A percentile compares a stretch with the other conserved stretches of the same genome.
Evolutionary conservation across 2,888 invertebrate species (phyloP).

Genomic region (Coleophora flavipennella): DNA sequence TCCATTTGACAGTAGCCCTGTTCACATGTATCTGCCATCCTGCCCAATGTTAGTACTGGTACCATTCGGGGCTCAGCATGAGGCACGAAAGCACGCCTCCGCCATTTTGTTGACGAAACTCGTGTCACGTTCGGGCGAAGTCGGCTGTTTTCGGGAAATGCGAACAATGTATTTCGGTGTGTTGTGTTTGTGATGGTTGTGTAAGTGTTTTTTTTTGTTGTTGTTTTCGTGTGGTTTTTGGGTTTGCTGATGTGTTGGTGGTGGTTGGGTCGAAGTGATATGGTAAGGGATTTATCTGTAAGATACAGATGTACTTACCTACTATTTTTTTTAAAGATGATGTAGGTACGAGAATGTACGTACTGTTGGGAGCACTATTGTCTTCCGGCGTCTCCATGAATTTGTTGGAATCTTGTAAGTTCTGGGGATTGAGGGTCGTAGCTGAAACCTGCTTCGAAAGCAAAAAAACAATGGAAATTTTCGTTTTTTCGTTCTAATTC

Average conservation of each 20-base stretch:
- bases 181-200: constrained; percentile 11
- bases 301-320: too few species aligned
- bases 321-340: too few species aligned
- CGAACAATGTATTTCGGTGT: too few species aligned
- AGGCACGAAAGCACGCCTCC: constrained; percentile 44
- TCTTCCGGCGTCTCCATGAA: too few species aligned
- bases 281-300: neutral
- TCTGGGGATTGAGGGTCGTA: too few species aligned
- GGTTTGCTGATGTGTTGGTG: constrained; percentile 22
- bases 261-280: neutral
- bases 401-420: too few species aligned
- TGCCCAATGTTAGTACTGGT: too few species aligned
- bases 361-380: too few species aligned
- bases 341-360: too few species aligned
- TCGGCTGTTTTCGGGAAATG: constrained; percentile 7
- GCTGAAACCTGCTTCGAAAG: too few species aligned
- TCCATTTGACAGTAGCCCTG: constrained; percentile 53
- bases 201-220: constrained; percentile 14
- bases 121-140: constrained; percentile 12
- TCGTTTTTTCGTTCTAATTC: too few species aligned
- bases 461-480: too few species aligned
- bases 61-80: constrained; percentile 48
- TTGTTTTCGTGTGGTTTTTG: constrained; percentile 20
- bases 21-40: constrained; percentile 46
- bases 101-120: constrained; percentile 24